These are phyloP conservation scores for Lutjanus argentimaculatus DNA, from an alignment of 2,797 vertebrate genomes.

Conservation along the genomic window DNA sequence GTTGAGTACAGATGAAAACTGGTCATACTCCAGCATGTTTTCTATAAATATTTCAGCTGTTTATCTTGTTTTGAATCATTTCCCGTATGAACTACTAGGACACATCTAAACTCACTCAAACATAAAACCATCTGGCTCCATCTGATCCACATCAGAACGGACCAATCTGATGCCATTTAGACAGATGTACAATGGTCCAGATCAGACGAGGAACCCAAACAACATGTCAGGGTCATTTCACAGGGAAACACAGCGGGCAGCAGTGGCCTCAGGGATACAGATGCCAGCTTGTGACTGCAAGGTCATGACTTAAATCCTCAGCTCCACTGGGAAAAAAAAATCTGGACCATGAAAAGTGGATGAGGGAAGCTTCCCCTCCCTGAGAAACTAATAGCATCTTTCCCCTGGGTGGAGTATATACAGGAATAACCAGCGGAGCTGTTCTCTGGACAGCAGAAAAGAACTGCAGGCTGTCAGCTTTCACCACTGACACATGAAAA, in stretches of 20 bases:
- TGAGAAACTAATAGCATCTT: conserved; percentile 1
- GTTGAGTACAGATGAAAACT: too few relatives aligned
- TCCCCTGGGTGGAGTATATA: background rate
- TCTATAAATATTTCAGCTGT: background rate
- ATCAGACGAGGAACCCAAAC: conserved; percentile 45
- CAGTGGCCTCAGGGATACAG: background rate
- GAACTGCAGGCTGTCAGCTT: background rate
- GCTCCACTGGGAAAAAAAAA: background rate
- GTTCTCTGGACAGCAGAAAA: background rate
- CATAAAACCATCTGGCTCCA: conserved; percentile 63
- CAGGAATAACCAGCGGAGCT: background rate
- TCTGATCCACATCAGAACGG: conserved; percentile 50
- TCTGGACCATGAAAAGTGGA: background rate
- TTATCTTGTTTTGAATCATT: conserved; percentile 10
- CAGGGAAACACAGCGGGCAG: conserved; percentile 15
- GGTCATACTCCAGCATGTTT: too few relatives aligned
- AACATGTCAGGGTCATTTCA: conserved; percentile 52
- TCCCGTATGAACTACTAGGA: background rate
- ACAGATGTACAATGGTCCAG: conserved; percentile 44
- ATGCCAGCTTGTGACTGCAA: conserved; percentile 40
- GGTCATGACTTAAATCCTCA: conserved; percentile 19
- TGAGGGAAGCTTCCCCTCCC: background rate
- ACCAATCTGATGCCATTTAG: conserved; percentile 43
- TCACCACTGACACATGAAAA: background rate
- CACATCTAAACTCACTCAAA: conserved; percentile 38